Conservation (phyloP, 2,113 vertebrate genomes). For the Psophia crepitans region DNA sequence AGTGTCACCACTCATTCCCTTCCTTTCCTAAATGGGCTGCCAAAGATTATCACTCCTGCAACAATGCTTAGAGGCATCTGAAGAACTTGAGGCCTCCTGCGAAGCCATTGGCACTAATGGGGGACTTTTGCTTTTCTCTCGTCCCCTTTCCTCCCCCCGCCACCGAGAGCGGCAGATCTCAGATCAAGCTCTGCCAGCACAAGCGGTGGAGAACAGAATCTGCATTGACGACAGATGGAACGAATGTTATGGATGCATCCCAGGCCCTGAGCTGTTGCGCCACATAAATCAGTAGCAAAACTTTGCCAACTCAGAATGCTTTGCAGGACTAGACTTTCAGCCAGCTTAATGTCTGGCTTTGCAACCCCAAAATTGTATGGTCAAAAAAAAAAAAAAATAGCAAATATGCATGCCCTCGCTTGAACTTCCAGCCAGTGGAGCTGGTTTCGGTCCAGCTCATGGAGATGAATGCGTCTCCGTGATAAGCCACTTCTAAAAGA, state of each 20-base stretch:
- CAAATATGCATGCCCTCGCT: not conserved
- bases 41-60: constrained; percentile 12
- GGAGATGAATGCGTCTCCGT: not conserved
- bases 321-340: constrained; percentile 8
- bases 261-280: constrained; percentile 37
- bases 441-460: not conserved
- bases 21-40: not conserved
- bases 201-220: constrained; percentile 22
- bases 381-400: not conserved
- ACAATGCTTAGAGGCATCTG: constrained; percentile 45
- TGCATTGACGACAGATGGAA: constrained; percentile 59
- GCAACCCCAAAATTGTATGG: constrained; percentile 28
- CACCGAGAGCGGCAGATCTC: not conserved
- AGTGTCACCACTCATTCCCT: not conserved
- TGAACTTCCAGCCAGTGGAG: constrained; percentile 11
- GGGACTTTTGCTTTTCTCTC: constrained; percentile 3
- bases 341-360: constrained; percentile 45
- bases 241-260: constrained; percentile 57
- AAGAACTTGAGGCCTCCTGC: constrained; percentile 43
- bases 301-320: constrained; percentile 49
- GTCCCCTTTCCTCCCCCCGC: not conserved
- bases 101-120: constrained; percentile 44
- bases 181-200: constrained; percentile 3
- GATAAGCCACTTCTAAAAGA: constrained; percentile 15
- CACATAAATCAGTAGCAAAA: constrained; percentile 56